phyloP scores from a whole-genome alignment of 2,888 invertebrate genomes.

The Drosophila pseudotakahashii region DNA sequence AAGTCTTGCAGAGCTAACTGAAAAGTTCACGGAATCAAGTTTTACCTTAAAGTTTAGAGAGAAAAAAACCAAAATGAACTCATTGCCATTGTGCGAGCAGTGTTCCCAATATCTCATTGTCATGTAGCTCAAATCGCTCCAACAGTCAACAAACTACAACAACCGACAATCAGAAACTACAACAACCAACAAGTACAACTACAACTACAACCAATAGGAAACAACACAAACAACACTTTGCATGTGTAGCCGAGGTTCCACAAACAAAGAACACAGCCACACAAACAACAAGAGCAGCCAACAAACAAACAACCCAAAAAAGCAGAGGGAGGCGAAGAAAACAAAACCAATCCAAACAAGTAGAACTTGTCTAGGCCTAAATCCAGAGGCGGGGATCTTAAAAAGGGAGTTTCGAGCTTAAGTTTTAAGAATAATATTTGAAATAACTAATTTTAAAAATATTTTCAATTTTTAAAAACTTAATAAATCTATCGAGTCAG shows the following conservation, averaged over 20 bases:
- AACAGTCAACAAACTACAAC: constrained; percentile 38
- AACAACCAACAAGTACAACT: constrained; percentile 15
- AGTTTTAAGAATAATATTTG: too few relatives aligned
- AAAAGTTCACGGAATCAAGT: constrained; percentile 31
- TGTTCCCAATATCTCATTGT: constrained; percentile 68
- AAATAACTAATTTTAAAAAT: too few relatives aligned
- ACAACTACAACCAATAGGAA: constrained; percentile 33
- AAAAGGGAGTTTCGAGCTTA: background rate
- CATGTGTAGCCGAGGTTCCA: constrained; percentile 56
- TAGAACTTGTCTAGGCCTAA: constrained; percentile 74
- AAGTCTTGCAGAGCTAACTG: constrained; percentile 6
- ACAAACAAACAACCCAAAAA: constrained; percentile 42
- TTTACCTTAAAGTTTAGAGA: constrained; percentile 25
- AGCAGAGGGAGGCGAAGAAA: constrained; percentile 14
- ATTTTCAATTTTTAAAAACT: too few relatives aligned
- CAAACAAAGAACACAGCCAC: constrained; percentile 50
- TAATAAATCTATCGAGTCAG: too few relatives aligned
- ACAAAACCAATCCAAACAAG: constrained; percentile 61
- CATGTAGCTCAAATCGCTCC: constrained; percentile 67
- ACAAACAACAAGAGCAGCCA: constrained; percentile 53
- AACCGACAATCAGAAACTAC: constrained; percentile 39
- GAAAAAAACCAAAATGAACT: constrained; percentile 56
- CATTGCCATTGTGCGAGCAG: constrained; percentile 66
- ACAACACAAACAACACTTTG: constrained; percentile 75
- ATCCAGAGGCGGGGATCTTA: constrained; percentile 41